Percentiles rank a stretch among this genome's conserved stretches.
These are phyloP conservation scores for Cyclophora punctaria DNA, from an alignment of 2,888 invertebrate species.

Conservation along the genomic window DNA sequence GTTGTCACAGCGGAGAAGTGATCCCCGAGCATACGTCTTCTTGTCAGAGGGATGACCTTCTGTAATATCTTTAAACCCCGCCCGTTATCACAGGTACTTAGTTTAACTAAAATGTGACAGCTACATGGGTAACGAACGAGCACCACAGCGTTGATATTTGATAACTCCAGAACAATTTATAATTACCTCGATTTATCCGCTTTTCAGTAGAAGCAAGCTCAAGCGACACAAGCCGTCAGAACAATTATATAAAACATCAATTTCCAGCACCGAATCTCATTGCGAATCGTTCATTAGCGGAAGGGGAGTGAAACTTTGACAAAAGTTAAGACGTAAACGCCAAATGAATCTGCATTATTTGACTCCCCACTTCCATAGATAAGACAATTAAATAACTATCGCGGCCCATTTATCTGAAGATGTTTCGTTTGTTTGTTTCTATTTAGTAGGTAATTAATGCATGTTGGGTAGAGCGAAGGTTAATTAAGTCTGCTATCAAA, in stretches of 20 bases:
- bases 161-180: constrained; percentile 12
- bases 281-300: constrained; percentile 60
- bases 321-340: constrained; percentile 61
- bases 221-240: constrained; percentile 20
- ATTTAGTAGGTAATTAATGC: constrained; percentile 63
- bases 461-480: constrained; percentile 52
- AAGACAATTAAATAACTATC: constrained; percentile 70
- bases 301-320: constrained; percentile 56
- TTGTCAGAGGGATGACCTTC: constrained; percentile 8
- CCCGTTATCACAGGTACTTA: neutral
- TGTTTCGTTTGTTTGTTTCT: constrained; percentile 68
- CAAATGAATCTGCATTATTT: constrained; percentile 63
- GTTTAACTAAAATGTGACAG: neutral
- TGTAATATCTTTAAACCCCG: constrained; percentile 3
- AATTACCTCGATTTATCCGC: constrained; percentile 18
- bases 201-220: constrained; percentile 18
- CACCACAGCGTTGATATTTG: neutral
- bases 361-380: constrained; percentile 41
- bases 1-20: constrained; percentile 8
- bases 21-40: constrained; percentile 12
- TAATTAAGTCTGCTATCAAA: constrained; percentile 61
- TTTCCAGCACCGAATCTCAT: constrained; percentile 51
- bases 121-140: constrained; percentile 1
- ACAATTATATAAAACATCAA: constrained; percentile 64
- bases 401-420: constrained; percentile 59